phyloP scores from a whole-genome alignment of 2,888 invertebrate species.

The Trichacis sp. region DNA sequence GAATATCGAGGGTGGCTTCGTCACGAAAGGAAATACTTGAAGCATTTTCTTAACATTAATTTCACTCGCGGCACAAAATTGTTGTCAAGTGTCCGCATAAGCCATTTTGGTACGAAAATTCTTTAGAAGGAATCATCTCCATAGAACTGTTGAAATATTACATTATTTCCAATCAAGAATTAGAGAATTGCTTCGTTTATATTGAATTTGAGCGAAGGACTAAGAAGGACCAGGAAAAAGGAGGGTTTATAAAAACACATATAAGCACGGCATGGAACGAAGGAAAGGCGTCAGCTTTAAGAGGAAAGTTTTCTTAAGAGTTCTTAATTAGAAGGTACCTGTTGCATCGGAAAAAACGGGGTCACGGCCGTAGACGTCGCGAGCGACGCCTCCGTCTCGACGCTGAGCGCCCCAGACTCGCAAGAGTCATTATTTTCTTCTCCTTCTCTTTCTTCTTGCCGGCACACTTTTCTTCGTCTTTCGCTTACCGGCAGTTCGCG shows the following conservation, averaged over 20 bases:
- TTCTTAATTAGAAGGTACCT: slow-evolving; percentile 70
- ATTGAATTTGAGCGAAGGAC: too few relatives aligned
- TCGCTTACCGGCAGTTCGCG: slow-evolving; percentile 17
- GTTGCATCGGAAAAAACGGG: slow-evolving; percentile 70
- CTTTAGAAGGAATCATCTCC: too few relatives aligned
- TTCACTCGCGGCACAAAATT: slow-evolving; percentile 39
- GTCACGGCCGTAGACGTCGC: slow-evolving; percentile 67
- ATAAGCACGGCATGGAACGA: slow-evolving; percentile 66
- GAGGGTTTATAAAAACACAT: slow-evolving; percentile 66
- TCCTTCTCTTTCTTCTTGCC: slow-evolving; percentile 55
- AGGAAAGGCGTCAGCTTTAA: slow-evolving; percentile 68
- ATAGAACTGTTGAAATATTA: too few relatives aligned
- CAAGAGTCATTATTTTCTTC: slow-evolving; percentile 69
- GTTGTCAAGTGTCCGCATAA: slow-evolving; percentile 23
- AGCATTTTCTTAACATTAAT: slow-evolving; percentile 49
- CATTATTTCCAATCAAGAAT: too few relatives aligned
- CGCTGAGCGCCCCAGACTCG: slow-evolving; percentile 56
- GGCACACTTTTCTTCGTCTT: slow-evolving; percentile 37
- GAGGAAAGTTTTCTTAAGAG: slow-evolving; percentile 70
- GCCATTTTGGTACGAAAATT: too few relatives aligned
- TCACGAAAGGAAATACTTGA: slow-evolving; percentile 16
- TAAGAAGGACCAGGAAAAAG: slow-evolving; percentile 40
- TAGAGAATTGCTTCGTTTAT: too few relatives aligned
- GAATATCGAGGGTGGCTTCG: slow-evolving; percentile 28
- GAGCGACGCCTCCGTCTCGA: slow-evolving; percentile 48